Conservation (phyloP, 2,113 vertebrate genomes). For the Trematomus loennbergii region DNA sequence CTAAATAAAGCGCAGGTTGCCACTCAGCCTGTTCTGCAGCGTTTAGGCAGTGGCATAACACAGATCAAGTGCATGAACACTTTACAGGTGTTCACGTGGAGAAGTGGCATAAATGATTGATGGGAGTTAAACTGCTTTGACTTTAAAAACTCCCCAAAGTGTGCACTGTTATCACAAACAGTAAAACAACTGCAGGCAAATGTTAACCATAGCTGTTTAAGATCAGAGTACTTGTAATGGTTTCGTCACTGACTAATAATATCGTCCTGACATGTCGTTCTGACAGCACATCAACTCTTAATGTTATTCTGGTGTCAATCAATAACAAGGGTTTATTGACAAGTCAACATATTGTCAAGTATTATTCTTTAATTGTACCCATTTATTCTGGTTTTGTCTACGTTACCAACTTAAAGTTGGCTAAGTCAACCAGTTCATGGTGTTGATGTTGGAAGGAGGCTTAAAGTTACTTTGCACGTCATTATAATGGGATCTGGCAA, state of each 20-base stretch:
- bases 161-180: conserved; percentile 21
- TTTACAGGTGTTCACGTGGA: conserved; percentile 47
- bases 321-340: not conserved
- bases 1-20: conserved; percentile 76
- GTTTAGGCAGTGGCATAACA: conserved; percentile 30
- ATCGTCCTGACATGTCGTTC: too few species aligned
- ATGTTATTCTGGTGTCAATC: too few species aligned
- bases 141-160: conserved; percentile 55
- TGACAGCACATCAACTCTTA: not conserved
- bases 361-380: not conserved
- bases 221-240: not conserved
- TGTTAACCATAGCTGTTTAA: not conserved
- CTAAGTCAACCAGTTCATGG: not conserved
- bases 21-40: conserved; percentile 28
- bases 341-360: not conserved
- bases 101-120: conserved; percentile 36
- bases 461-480: too few species aligned
- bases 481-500: not conserved
- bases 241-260: too few species aligned
- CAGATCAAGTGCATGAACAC: conserved; percentile 33
- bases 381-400: not conserved
- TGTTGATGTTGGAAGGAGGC: too few species aligned
- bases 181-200: not conserved
- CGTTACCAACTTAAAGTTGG: not conserved
- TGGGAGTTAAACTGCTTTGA: conserved; percentile 55